phyloP scores from a whole-genome alignment of 2,888 invertebrate species.

The Tetrapedia diversipes region DNA sequence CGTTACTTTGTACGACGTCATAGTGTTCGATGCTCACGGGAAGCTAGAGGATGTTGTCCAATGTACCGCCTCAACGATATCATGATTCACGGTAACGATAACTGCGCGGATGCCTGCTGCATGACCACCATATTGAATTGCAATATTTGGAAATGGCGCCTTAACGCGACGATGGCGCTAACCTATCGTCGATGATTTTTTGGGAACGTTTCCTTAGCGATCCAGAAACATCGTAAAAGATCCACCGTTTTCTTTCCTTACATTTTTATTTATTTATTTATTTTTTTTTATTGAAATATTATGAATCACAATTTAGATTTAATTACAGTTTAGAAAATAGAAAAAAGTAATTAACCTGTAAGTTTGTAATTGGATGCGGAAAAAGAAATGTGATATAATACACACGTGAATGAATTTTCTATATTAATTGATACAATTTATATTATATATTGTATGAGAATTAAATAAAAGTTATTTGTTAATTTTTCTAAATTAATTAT shows the following conservation, averaged over 20 bases:
- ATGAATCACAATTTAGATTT: too few species aligned
- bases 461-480: too few species aligned
- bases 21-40: slow-evolving; percentile 52
- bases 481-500: too few species aligned
- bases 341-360: too few species aligned
- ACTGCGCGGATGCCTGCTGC: slow-evolving; percentile 60
- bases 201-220: neutral
- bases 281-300: too few species aligned
- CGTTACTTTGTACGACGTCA: slow-evolving; percentile 65
- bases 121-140: slow-evolving; percentile 64
- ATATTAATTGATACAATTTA: too few species aligned
- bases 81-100: slow-evolving; percentile 68
- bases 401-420: too few species aligned
- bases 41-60: slow-evolving; percentile 48
- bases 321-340: too few species aligned
- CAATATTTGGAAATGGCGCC: slow-evolving; percentile 61
- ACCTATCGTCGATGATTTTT: slow-evolving; percentile 12
- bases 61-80: slow-evolving; percentile 57
- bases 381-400: too few species aligned
- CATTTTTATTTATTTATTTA: neutral
- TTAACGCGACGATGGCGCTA: slow-evolving; percentile 31
- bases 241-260: neutral
- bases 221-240: neutral
- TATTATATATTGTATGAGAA: too few species aligned
- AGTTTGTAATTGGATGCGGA: too few species aligned